These are phyloP conservation scores for Drosophila fulvimacula DNA, from an alignment of 2,888 invertebrate genomes.

Conservation along the genomic window DNA sequence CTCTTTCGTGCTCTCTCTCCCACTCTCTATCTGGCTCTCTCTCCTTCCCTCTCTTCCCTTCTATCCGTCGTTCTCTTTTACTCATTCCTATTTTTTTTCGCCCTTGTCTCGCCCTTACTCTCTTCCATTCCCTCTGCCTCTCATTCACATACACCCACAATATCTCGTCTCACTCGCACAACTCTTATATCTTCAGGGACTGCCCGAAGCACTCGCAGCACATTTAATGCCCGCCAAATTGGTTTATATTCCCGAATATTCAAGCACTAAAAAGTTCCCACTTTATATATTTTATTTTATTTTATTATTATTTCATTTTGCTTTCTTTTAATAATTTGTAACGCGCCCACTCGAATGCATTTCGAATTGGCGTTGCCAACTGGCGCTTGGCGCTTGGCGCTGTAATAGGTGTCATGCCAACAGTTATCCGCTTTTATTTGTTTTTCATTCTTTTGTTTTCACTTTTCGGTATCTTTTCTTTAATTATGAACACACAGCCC, in stretches of 20 bases:
- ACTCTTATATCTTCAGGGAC: not conserved
- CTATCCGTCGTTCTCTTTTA: not conserved
- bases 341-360: constrained; percentile 2
- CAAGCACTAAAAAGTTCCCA: not conserved
- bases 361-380: constrained; percentile 5
- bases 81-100: not conserved
- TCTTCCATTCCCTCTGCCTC: not conserved
- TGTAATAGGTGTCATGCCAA: constrained; percentile 62
- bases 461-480: constrained; percentile 53
- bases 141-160: not conserved
- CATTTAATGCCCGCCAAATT: constrained; percentile 1
- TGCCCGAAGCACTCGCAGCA: not conserved
- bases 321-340: not conserved
- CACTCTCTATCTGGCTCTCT: not conserved
- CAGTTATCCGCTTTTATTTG: constrained; percentile 64
- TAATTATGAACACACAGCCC: constrained; percentile 65
- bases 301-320: not conserved
- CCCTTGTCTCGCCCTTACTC: not conserved
- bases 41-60: not conserved
- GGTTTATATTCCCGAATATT: not conserved
- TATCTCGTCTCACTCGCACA: not conserved
- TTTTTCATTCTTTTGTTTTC: constrained; percentile 53
- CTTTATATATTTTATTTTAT: not conserved
- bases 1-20: not conserved
- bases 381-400: constrained; percentile 9